Conservation (phyloP, 2,888 invertebrate genomes). For the Polydrusus cervinus region DNA sequence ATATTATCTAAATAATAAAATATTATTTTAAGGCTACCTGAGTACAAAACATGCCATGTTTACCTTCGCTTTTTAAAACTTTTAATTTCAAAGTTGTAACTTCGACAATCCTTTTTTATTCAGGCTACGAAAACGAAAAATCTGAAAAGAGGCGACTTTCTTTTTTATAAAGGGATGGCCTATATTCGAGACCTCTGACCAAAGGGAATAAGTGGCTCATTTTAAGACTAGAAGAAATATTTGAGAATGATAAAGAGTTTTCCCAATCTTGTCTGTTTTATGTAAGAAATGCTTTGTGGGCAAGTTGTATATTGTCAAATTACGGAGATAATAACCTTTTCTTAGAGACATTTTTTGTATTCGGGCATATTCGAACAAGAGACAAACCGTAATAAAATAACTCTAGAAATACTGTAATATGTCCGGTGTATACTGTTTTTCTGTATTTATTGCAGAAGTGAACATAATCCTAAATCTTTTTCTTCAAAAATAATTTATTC, state of each 20-base stretch:
- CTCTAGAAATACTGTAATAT: constrained; percentile 19
- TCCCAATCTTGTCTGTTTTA: constrained; percentile 11
- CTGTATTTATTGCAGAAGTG: constrained; percentile 24
- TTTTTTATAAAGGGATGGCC: constrained; percentile 33
- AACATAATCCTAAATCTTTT: constrained; percentile 27
- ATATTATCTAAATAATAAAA: no score
- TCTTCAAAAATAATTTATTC: constrained; percentile 12
- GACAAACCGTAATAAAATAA: constrained; percentile 6
- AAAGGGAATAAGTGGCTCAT: constrained; percentile 31
- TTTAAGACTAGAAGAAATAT: constrained; percentile 30
- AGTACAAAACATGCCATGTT: no score
- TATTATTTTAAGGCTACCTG: no score
- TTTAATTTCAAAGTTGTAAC: constrained; percentile 1
- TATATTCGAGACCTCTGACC: constrained; percentile 36
- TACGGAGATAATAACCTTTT: constrained; percentile 13
- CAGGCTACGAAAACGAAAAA: constrained; percentile 21
- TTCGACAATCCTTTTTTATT: constrained; percentile 12
- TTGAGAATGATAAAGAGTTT: constrained; percentile 14
- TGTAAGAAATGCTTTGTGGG: constrained; percentile 16
- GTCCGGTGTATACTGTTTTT: neutral
- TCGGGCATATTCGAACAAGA: neutral
- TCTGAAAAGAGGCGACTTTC: constrained; percentile 24
- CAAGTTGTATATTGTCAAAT: constrained; percentile 6
- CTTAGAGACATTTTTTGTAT: constrained; percentile 12
- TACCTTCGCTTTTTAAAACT: constrained; percentile 1